phyloP scores from a whole-genome alignment of 2,113 vertebrate species.

The Phodopus roborovskii region DNA sequence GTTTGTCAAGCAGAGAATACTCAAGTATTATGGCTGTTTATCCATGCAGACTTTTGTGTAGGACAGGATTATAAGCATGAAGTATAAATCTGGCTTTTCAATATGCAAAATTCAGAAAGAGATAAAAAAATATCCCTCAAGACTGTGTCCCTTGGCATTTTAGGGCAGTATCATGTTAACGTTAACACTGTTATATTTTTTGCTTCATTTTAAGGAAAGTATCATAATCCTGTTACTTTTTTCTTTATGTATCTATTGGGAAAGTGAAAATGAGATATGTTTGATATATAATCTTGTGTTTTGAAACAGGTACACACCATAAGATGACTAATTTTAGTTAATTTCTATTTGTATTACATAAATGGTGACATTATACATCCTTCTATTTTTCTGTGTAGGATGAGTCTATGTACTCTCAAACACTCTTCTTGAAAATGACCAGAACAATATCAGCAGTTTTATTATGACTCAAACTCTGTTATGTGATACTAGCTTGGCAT shows the following conservation, averaged over 20 bases:
- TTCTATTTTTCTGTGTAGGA: neutral
- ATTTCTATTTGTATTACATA: neutral
- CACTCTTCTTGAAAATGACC: neutral
- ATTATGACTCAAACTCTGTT: neutral
- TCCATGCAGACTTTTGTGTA: slow-evolving; percentile 12
- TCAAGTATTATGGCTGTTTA: slow-evolving; percentile 11
- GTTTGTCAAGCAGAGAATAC: neutral
- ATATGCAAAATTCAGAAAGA: neutral
- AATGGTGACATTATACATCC: neutral
- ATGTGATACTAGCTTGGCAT: neutral
- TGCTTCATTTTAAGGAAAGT: neutral
- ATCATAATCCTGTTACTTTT: neutral
- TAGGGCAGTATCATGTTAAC: neutral
- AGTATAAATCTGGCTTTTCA: slow-evolving; percentile 52
- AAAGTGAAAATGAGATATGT: neutral
- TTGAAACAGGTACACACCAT: neutral
- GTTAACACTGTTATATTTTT: neutral
- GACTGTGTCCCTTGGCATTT: neutral
- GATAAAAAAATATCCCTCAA: neutral
- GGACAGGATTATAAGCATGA: neutral
- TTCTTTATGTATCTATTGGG: neutral
- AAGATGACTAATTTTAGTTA: neutral
- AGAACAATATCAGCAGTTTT: neutral
- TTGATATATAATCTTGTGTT: neutral
- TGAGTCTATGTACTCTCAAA: neutral